Conservation (phyloP, 2,888 invertebrate species). For the Dynastes maya region DNA sequence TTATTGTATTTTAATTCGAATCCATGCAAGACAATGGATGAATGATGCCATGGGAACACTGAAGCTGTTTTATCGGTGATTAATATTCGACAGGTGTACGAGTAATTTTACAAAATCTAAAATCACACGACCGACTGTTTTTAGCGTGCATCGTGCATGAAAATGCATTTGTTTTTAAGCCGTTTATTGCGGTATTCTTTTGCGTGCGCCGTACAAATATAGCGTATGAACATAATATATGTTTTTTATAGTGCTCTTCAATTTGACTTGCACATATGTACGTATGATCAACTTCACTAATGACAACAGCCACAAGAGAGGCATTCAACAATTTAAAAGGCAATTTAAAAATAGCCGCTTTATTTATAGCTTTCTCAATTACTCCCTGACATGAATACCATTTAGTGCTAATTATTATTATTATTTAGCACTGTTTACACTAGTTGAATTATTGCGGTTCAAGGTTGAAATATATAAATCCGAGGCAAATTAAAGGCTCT, state of each 20-base stretch:
- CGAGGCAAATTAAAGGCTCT: conserved; percentile 41
- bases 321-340: conserved; percentile 43
- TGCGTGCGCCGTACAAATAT: background rate
- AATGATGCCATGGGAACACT: conserved; percentile 36
- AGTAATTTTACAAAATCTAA: conserved; percentile 50
- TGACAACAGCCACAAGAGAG: conserved; percentile 31
- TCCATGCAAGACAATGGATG: conserved; percentile 39
- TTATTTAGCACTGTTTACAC: conserved; percentile 52
- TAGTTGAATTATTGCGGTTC: conserved; percentile 54
- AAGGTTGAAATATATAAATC: conserved; percentile 47
- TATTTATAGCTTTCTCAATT: conserved; percentile 51
- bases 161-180: conserved; percentile 26
- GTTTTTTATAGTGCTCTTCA: conserved; percentile 23
- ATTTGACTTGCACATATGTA: conserved; percentile 23
- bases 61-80: conserved; percentile 30
- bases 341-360: conserved; percentile 49
- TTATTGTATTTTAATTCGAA: conserved; percentile 47
- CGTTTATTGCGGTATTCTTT: conserved; percentile 17
- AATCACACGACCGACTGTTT: conserved; percentile 44
- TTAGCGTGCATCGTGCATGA: conserved; percentile 29
- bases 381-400: conserved; percentile 54
- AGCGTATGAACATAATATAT: background rate
- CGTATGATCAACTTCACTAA: conserved; percentile 10
- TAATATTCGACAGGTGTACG: conserved; percentile 51
- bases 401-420: conserved; percentile 54